Evolutionary conservation across 2,113 vertebrate species (phyloP).

Genomic region (Phyllopteryx taeniolatus): DNA sequence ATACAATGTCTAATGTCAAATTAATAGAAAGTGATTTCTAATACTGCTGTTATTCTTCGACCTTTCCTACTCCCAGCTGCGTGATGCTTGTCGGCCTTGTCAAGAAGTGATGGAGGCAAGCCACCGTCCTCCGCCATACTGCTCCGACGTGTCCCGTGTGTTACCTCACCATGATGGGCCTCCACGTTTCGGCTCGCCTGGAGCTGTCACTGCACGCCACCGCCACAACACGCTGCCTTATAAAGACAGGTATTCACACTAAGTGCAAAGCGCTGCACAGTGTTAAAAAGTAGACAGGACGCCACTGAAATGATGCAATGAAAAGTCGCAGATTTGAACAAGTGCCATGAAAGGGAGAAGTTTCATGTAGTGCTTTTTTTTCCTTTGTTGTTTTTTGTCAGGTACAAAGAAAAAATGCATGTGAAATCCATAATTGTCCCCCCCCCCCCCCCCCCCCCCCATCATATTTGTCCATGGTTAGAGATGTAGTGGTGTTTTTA

Average conservation of each 20-base stretch:
- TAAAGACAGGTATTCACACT: constrained; percentile 76
- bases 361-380: background rate
- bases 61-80: constrained; percentile 13
- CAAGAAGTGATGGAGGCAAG: constrained; percentile 19
- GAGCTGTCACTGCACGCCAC: constrained; percentile 43
- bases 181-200: constrained; percentile 37
- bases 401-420: constrained; percentile 14
- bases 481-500: background rate
- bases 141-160: constrained; percentile 45
- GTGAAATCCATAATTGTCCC: constrained; percentile 2
- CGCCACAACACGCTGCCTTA: constrained; percentile 64
- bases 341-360: constrained; percentile 26
- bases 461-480: background rate
- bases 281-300: constrained; percentile 64
- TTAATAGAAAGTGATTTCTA: background rate
- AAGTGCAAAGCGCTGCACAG: constrained; percentile 62
- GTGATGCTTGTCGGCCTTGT: constrained; percentile 10
- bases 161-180: constrained; percentile 45
- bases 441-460: too few relatives aligned
- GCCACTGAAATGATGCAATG: constrained; percentile 49
- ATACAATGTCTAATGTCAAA: background rate
- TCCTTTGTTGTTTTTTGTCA: constrained; percentile 1
- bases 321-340: constrained; percentile 54
- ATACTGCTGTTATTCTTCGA: background rate
- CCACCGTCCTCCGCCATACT: constrained; percentile 3